phyloP scores from a whole-genome alignment of 1,140 invertebrate species.

The Achroia grisella region DNA sequence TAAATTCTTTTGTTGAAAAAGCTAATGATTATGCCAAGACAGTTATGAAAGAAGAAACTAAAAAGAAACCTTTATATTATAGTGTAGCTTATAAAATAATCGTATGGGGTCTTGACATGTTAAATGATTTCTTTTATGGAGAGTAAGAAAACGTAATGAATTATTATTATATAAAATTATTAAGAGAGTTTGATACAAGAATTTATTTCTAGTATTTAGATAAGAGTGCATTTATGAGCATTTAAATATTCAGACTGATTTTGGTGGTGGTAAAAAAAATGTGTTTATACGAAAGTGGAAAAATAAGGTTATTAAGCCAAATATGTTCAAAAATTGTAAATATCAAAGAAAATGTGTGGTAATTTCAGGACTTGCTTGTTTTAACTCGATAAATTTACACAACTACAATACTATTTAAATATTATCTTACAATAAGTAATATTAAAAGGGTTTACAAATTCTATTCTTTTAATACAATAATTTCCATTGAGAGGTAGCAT shows the following conservation, averaged over 20 bases:
- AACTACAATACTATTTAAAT: too few relatives aligned
- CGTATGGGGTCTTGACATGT: constrained; percentile 42
- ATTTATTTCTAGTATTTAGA: too few relatives aligned
- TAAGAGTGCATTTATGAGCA: constrained; percentile 3
- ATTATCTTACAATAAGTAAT: too few relatives aligned
- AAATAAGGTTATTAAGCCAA: constrained; percentile 12
- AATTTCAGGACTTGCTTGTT: too few relatives aligned
- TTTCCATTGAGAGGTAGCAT: too few relatives aligned
- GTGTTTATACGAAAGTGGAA: constrained; percentile 5
- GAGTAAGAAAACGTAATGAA: constrained; percentile 6
- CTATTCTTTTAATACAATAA: too few relatives aligned
- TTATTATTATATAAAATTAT: too few relatives aligned
- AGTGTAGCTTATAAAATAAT: constrained; percentile 36
- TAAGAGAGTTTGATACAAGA: too few relatives aligned
- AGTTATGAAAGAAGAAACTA: constrained; percentile 28
- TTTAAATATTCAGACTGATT: constrained; percentile 6
- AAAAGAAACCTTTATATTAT: constrained; percentile 39
- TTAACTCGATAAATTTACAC: too few relatives aligned
- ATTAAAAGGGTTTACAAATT: too few relatives aligned
- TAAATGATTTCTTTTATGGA: constrained; percentile 40
- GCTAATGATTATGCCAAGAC: constrained; percentile 32
- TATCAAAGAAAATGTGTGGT: constrained; percentile 46
- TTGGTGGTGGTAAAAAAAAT: constrained; percentile 19
- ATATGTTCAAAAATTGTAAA: constrained; percentile 32
- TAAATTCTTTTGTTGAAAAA: constrained; percentile 24